These are phyloP conservation scores for Drosophila persimilis DNA, from an alignment of 1,140 invertebrate species.

Conservation along the genomic window DNA sequence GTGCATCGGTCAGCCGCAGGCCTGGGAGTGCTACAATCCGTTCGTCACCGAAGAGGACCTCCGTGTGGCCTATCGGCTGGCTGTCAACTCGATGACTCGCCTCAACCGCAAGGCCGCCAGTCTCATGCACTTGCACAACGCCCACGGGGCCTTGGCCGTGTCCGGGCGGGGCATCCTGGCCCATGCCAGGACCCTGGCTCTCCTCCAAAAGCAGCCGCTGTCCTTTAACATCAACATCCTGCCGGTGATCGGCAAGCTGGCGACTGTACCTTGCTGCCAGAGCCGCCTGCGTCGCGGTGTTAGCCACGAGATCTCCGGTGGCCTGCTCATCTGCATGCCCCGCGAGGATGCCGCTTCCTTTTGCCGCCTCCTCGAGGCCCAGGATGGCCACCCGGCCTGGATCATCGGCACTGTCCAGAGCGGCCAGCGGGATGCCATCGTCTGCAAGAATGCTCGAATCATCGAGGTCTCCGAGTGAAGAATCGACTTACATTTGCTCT, in stretches of 20 bases:
- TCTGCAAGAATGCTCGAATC: conserved; percentile 98
- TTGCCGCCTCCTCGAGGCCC: conserved; percentile 98
- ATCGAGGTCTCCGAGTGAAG: conserved; percentile 94
- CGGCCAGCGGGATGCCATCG: conserved; percentile 91
- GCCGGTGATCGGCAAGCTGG: conserved; percentile 98
- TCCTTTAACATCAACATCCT: conserved; percentile 99
- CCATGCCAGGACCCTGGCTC: conserved; percentile 97
- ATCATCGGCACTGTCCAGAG: conserved; percentile 99
- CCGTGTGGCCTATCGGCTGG: conserved; percentile 96
- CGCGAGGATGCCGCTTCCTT: conserved; percentile 97
- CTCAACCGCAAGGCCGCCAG: conserved; percentile 96
- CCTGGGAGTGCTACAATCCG: conserved; percentile 97
- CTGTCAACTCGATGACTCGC: conserved; percentile 98
- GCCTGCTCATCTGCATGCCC: conserved; percentile 96
- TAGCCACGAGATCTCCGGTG: conserved; percentile 95
- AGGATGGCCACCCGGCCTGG: conserved; percentile 99
- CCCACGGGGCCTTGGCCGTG: conserved; percentile 98
- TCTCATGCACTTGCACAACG: conserved; percentile 99
- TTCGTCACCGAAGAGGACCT: conserved; percentile 98
- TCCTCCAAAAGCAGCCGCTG: conserved; percentile 98
- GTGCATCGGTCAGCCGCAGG: conserved; percentile 97
- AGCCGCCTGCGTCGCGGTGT: conserved; percentile 96
- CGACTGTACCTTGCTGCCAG: conserved; percentile 96
- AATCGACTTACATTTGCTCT: too few relatives aligned
- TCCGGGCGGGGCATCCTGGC: conserved; percentile 98